These are phyloP conservation scores for Puntigrus tetrazona DNA, from an alignment of 2,113 vertebrate genomes.

Conservation along the genomic window DNA sequence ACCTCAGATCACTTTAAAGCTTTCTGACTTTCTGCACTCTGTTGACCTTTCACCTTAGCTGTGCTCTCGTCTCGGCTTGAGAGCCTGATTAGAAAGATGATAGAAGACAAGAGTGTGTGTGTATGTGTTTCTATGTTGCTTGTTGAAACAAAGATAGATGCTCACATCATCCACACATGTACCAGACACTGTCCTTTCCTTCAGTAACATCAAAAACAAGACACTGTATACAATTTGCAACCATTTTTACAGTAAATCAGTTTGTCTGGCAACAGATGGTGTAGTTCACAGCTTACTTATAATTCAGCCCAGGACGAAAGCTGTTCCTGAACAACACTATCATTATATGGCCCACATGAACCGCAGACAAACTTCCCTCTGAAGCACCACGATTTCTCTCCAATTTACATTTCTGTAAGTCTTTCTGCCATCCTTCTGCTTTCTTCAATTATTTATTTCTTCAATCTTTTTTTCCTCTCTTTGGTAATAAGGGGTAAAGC, in stretches of 20 bases:
- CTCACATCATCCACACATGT: neutral
- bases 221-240: neutral
- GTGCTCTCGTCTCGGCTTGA: constrained; percentile 23
- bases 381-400: neutral
- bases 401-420: neutral
- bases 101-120: constrained; percentile 4
- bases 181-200: neutral
- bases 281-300: neutral
- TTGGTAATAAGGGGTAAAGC: neutral
- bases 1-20: constrained; percentile 37
- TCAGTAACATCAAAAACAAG: neutral
- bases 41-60: constrained; percentile 27
- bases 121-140: neutral
- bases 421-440: neutral
- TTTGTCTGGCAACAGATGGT: neutral
- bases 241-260: neutral
- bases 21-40: constrained; percentile 45
- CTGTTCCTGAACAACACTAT: neutral
- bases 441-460: neutral
- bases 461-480: neutral
- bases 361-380: neutral
- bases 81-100: constrained; percentile 25
- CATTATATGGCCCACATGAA: neutral
- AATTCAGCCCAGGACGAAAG: neutral
- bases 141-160: neutral